Evolutionary conservation across 2,113 vertebrate species (phyloP).

Genomic region (Pontoporia blainvillei): DNA sequence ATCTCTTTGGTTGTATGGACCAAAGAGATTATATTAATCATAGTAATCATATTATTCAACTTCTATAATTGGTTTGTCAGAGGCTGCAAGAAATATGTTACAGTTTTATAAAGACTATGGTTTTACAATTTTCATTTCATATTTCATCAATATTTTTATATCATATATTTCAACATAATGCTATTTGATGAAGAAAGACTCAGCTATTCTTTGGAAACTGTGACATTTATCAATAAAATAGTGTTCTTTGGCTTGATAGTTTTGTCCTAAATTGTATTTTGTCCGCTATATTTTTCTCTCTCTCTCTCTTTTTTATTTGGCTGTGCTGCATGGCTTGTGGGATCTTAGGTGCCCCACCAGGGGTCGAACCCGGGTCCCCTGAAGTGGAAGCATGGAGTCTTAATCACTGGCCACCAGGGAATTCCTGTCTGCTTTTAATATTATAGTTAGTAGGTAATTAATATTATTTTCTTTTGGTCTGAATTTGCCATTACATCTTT

Average conservation of each 20-base stretch:
- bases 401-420: too few species aligned
- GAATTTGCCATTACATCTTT: neutral
- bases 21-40: neutral
- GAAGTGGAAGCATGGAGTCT: too few species aligned
- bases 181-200: neutral
- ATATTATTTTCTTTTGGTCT: neutral
- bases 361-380: too few species aligned
- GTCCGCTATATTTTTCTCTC: neutral
- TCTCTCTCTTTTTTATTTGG: too few species aligned
- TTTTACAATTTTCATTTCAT: neutral
- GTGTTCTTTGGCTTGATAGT: neutral
- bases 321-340: too few species aligned
- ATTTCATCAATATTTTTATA: slow-evolving; percentile 8
- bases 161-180: neutral
- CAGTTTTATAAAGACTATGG: slow-evolving; percentile 5
- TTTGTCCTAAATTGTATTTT: neutral
- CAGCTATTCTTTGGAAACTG: neutral
- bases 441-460: neutral
- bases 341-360: too few species aligned
- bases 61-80: neutral
- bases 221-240: neutral
- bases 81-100: neutral
- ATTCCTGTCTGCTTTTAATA: neutral
- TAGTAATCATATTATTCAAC: neutral
- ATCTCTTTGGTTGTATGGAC: neutral